Evolutionary conservation across 2,888 invertebrate species (phyloP).

Genomic region (Epistrophella euchroma): DNA sequence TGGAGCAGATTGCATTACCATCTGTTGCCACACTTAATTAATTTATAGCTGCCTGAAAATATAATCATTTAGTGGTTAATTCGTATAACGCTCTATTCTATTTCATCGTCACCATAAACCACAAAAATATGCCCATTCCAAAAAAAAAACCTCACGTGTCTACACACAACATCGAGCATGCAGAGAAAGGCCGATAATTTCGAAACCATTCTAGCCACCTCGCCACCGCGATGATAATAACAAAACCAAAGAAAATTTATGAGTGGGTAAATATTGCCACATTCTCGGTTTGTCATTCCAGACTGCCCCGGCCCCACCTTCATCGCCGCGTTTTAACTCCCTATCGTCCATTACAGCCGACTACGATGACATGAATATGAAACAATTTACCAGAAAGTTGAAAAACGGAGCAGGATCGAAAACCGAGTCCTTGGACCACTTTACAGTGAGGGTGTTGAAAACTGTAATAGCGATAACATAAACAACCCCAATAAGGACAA

Average conservation of each 20-base stretch:
- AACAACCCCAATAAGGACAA: slow-evolving; percentile 51
- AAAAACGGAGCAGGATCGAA: slow-evolving; percentile 34
- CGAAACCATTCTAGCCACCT: slow-evolving; percentile 46
- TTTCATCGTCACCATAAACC: slow-evolving; percentile 62
- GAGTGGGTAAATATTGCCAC: slow-evolving; percentile 70
- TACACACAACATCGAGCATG: slow-evolving; percentile 1
- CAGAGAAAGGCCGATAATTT: slow-evolving; percentile 45
- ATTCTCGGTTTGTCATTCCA: slow-evolving; percentile 48
- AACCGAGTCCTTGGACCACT: slow-evolving; percentile 66
- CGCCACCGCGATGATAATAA: slow-evolving; percentile 63
- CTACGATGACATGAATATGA: slow-evolving; percentile 36
- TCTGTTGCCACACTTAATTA: slow-evolving; percentile 54
- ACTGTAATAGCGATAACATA: slow-evolving; percentile 69
- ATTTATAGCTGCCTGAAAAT: slow-evolving; percentile 51
- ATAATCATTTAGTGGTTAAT: slow-evolving; percentile 60
- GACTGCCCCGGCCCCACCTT: slow-evolving; percentile 8
- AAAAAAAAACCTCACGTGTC: slow-evolving; percentile 32
- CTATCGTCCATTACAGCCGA: slow-evolving; percentile 14
- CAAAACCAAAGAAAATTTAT: slow-evolving; percentile 73
- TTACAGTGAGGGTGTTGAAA: slow-evolving; percentile 71
- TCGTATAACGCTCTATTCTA: slow-evolving; percentile 40
- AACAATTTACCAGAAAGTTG: slow-evolving; percentile 47
- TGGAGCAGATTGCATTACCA: slow-evolving; percentile 19
- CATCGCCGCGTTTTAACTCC: neutral
- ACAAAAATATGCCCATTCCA: slow-evolving; percentile 45